A percentile compares a stretch with the other conserved stretches of the same genome.
Evolutionary conservation across 2,888 invertebrate genomes (phyloP).

Genomic region (Cactoblastis cactorum): DNA sequence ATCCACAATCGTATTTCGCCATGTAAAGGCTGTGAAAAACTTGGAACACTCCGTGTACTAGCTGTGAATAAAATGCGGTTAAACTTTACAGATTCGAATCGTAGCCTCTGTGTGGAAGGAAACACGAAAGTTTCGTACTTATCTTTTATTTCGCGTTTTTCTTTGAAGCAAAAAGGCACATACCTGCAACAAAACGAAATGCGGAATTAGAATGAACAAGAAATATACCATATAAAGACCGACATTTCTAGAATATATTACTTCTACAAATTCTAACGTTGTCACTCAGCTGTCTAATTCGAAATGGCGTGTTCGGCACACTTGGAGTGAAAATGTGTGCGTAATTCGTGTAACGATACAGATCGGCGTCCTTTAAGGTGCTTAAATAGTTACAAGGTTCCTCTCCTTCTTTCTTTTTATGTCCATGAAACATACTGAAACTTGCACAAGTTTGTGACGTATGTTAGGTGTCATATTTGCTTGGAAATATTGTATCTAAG

Average conservation of each 20-base stretch:
- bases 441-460: too few relatives aligned
- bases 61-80: conserved; percentile 16
- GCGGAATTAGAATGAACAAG: background rate
- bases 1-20: background rate
- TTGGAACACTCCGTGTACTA: conserved; percentile 1
- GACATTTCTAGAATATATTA: background rate
- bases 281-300: too few relatives aligned
- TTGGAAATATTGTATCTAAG: too few relatives aligned
- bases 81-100: conserved; percentile 11
- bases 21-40: conserved; percentile 7
- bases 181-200: conserved; percentile 6
- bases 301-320: too few relatives aligned
- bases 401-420: too few relatives aligned
- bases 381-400: too few relatives aligned
- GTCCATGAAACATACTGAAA: too few relatives aligned
- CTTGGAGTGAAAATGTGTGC: too few relatives aligned
- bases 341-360: too few relatives aligned
- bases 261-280: too few relatives aligned
- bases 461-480: too few relatives aligned
- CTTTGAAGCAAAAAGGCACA: background rate
- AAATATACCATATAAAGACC: background rate
- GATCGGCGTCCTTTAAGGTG: too few relatives aligned
- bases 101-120: background rate
- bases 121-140: conserved; percentile 7
- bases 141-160: conserved; percentile 1